These are phyloP conservation scores for Lagenorhynchus albirostris DNA, from an alignment of 2,113 vertebrate genomes.

Conservation along the genomic window DNA sequence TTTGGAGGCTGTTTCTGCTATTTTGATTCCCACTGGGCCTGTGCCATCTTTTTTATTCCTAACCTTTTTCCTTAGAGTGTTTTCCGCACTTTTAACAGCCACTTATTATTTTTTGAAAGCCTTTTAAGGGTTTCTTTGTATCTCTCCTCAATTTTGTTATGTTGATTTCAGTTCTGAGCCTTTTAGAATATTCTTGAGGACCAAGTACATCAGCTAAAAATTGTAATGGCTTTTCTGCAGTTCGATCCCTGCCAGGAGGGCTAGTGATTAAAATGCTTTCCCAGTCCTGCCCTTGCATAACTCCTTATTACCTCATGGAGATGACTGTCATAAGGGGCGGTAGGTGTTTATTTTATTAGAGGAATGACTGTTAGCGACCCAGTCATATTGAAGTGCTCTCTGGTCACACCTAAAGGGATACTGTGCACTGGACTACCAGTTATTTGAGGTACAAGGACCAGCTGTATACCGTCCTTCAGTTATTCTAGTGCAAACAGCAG, in stretches of 20 bases:
- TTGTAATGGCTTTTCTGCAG: conserved; percentile 6
- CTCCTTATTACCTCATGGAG: not conserved
- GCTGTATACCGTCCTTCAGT: not conserved
- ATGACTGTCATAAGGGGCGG: not conserved
- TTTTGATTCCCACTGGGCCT: not conserved
- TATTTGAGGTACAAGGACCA: not conserved
- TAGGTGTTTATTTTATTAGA: not conserved
- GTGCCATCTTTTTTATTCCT: not conserved
- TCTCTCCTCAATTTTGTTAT: conserved; percentile 41
- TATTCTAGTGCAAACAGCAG: not conserved
- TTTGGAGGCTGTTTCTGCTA: not conserved
- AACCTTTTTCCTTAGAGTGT: not conserved
- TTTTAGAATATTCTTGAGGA: conserved; percentile 52
- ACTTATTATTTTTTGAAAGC: conserved; percentile 45
- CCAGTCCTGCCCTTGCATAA: not conserved
- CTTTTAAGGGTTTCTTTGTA: conserved; percentile 22
- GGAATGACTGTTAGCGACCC: not conserved
- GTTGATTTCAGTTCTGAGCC: conserved; percentile 31
- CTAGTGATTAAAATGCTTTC: not conserved
- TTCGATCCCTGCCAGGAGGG: not conserved
- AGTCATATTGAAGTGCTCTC: not conserved
- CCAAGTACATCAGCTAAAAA: conserved; percentile 4
- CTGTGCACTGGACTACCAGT: not conserved
- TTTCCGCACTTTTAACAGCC: conserved; percentile 39
- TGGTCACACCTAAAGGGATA: not conserved